phyloP scores from a whole-genome alignment of 2,797 vertebrate genomes.

The Aphelocoma californica region DNA sequence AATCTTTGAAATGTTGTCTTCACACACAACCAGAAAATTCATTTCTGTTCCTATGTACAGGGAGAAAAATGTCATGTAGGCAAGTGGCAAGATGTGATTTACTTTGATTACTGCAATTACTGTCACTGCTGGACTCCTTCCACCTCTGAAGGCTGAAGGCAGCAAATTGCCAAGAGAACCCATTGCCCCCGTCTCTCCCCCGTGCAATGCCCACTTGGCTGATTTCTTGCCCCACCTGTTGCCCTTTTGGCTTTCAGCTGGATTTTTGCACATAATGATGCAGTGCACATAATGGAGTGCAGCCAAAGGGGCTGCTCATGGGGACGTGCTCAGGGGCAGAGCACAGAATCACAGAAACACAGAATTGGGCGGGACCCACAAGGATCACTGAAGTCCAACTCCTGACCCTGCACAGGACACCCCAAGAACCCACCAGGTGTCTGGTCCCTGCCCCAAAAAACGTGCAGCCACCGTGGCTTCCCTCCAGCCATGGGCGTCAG shows the following conservation, averaged over 20 bases:
- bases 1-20: not conserved
- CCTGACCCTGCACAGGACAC: not conserved
- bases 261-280: not conserved
- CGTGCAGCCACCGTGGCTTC: accelerated
- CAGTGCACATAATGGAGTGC: not conserved
- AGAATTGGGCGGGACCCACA: not conserved
- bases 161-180: not conserved
- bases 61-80: not conserved
- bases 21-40: not conserved
- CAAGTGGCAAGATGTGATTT: not conserved
- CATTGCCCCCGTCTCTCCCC: not conserved
- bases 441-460: not conserved
- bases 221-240: not conserved
- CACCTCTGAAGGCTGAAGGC: not conserved
- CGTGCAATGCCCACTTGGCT: not conserved
- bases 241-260: not conserved
- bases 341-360: not conserved
- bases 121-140: not conserved
- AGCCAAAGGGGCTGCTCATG: not conserved
- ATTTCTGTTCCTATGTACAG: not conserved
- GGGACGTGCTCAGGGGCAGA: not conserved
- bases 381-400: no score
- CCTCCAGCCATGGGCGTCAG: not conserved
- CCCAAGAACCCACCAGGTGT: not conserved
- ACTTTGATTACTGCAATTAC: not conserved